Evolutionary conservation across 2,113 vertebrate genomes (phyloP), one percentile per base, ranked within the genome.

Genomic region (Epinephelus lanceolatus): DNA sequence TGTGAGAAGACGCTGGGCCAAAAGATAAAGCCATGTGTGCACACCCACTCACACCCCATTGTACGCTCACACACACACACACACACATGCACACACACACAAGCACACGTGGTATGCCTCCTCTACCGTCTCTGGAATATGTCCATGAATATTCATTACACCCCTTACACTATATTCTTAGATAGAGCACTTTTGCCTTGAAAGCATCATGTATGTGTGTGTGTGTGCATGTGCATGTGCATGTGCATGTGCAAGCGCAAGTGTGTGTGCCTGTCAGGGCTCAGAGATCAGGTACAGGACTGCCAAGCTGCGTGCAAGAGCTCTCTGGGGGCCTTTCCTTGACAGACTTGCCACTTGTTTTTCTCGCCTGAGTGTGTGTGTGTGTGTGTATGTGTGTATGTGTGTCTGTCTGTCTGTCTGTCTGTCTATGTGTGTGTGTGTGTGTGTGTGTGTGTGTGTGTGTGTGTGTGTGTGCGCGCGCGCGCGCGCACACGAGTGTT

Each of bases 121-220:
- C 51, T 33, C 77, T n/a, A 75, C 52, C 69, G 33, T 65, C 53
- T 55, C 55, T 79, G 56, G 69, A 91, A 91, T 76, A 86, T 70
- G 70, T 0, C 30, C 72, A 92, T 91, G 81, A 94, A 94, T 94
- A 95, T 95, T 93, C 85, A 93, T 87, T 61, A 61, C 60, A 66
- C 61, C n/a, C 59, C 71, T 81, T 30, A 72, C 61, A 40, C 76
- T 49, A 13, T 25, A 59, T 53, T 69, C 74, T 78, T 23, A 60
- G 56, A 92, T 45, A 53, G 63, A 75, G 37, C 69, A 82, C 72
- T 84, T 82, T 66, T 91, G 17, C 86, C 89, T 90, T 23, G 86
- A 93, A 90, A 89, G 84, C 80, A 51, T 49, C 7, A 0, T 75
- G 68, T 76, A 61, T 30, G 21, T 67, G 59, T 69, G 40, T 71